Evolutionary conservation across 2,797 vertebrate species (phyloP), one percentile per base, ranked within the genome.

Genomic region (Neoniphon sammara): DNA sequence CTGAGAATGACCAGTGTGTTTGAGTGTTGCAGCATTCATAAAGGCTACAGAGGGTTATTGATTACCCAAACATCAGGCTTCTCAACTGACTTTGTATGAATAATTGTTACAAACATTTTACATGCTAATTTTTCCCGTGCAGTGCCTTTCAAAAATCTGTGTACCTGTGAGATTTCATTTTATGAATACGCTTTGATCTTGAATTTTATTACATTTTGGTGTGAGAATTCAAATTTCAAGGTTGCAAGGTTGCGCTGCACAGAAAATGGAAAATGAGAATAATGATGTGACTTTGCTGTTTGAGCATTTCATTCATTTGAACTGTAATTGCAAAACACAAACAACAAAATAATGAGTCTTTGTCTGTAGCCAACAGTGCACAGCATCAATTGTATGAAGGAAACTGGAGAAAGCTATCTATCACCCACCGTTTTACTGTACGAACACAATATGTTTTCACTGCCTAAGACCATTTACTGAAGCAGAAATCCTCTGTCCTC

Each of bases 341-440:
- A 85, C 77, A 81, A 77, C 71, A 80, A 74, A 84, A 80, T 83
- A 87, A 91, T 78, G 63, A 75, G 73, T 74, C 30, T 66, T 73
- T 69, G 52, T 46, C 64, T 0, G 46, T 59, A 75, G 60, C 76
- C 36, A 2, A 42, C 17, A 7, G 7, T 39, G 27, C 7, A 21
- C 5, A 10, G 58, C 72, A 71, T 82, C 69, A 61, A 59, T 27
- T 56, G 44, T 60, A 70, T 20, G 14, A 66, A 79, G 64, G 39
- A 72, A 85, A 31, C 21, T 44, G 64, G 3, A 12, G 58, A 69
- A 83, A 81, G 78, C 57, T 52, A 60, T 31, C 20, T 7, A 69
- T 77, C 55, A 85, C 67, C 68, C 46, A 55, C 59, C 36, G 42
- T 50, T 23, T 10, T 42, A 42, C 66, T 77, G 53, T 70, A 84